Evolutionary conservation across 2,797 vertebrate genomes (phyloP), one percentile per base, ranked within the genome.

Genomic region (Acipenser transmontanus): DNA sequence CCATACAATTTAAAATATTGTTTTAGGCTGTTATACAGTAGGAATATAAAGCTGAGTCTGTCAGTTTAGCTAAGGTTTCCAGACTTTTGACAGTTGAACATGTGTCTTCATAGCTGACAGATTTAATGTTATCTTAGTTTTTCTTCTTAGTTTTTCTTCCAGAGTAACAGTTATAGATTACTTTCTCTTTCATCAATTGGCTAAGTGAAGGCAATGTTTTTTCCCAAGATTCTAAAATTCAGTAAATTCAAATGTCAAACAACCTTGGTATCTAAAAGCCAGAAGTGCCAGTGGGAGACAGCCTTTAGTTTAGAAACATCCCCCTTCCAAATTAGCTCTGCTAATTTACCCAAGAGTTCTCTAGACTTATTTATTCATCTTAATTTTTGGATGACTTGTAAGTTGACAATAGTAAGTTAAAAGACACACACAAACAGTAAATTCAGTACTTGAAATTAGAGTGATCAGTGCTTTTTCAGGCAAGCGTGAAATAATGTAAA

Each of bases 1-100:
- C 34, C 4, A 4, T 34, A 34, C 34, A 34, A 34, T 34, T 34
- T 34, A 34, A 61, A 64, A 49, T 59, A 64, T 48, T 63, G 54
- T 61, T 72, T 70, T 68, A 65, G 70, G 70, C 20, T 65, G 13
- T 62, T 61, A 61, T 66, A 9, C 13, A 10, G 20, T 66, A 56
- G 7, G 64, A 59, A 47, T 51, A 48, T 60, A 50, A 14, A 20
- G 59, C 48, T 7, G 17, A 51, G 57, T 50, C 59, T 51, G 14
- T 67, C 59, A 66, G 56, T 12, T 48, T 34, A 20, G 48, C 47
- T 59, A 49, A 47, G n/a, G 8, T 51, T 20, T 66, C 56, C 56
- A 51, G 7, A 59, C 14, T n/a, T 67, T 50, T 50, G 66, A 34
- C 52, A 10, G 0, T 54, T 54, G 6, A 9, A n/a, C 1, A 54